Evolutionary conservation across 1,140 invertebrate species (phyloP), one percentile per base, ranked within the genome.

Genomic region (Meloidogyne exigua): DNA sequence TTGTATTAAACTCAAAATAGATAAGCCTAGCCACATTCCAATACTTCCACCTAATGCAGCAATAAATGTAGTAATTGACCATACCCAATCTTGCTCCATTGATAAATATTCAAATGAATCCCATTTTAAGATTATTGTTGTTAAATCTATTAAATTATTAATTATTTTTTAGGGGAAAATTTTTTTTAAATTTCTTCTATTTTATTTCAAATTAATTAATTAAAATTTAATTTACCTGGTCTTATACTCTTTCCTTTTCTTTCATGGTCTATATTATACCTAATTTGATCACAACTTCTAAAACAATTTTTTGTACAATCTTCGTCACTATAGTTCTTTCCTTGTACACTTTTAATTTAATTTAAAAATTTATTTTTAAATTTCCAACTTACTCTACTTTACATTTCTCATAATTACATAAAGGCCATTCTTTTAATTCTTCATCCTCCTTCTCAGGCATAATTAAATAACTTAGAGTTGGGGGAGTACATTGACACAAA

Each of bases 31-130:
- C 81, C 81, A 82, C 82, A 82, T 81, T 64, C 81, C 81, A 68
- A 82, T 82, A 11, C 81, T 83, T 44, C 81, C 81, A 42, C 81
- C 81, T 11, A 82, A 57, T 23, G 82, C 81, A 44, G 81, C 81
- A 42, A 82, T 82, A 67, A 82, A 82, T 18, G 79, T 79, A 21
- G 81, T 69, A 10, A 81, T 64, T 11, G 74, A 75, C 81, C 81
- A 82, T 10, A 84, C 82, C 79, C 80, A 79, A 44, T 86, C 76
- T 72, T 87, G 85, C 32, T 87, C 82, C 75, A 87, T 72, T 18
- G 81, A 80, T 28, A 87, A 63, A 68, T 87, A 87, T 44, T 87
- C 85, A 76, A 87, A 82, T 18, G 79, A 82, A 18, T 86, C 85
- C 85, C 85, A 87, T 26, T 84, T 73, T 13, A 87, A 77, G n/a